phyloP scores from a whole-genome alignment of 2,113 vertebrate species.

The Etheostoma spectabile region DNA sequence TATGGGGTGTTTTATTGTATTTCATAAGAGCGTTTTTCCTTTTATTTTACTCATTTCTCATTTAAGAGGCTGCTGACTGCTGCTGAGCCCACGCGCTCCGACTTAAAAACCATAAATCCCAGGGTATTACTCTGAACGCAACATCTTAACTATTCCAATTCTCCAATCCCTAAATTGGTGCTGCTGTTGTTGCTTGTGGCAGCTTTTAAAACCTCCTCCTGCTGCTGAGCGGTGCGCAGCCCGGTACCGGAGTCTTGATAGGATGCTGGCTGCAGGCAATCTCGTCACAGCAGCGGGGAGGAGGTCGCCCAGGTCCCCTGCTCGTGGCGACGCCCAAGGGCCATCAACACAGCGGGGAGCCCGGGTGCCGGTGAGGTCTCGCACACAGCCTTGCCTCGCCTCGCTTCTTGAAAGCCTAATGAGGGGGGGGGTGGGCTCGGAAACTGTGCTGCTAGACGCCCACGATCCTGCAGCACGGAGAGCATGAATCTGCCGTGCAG shows the following conservation, averaged over 20 bases:
- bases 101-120: constrained; percentile 69
- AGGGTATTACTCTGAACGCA: constrained; percentile 57
- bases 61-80: constrained; percentile 37
- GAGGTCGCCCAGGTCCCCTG: constrained; percentile 71
- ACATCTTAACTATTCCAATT: constrained; percentile 59
- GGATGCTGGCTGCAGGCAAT: constrained; percentile 66
- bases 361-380: constrained; percentile 69
- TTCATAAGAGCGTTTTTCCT: constrained; percentile 34
- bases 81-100: constrained; percentile 49
- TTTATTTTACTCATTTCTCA: constrained; percentile 44
- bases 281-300: constrained; percentile 72
- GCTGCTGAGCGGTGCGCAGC: constrained; percentile 41
- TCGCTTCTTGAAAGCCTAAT: constrained; percentile 78
- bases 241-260: constrained; percentile 50
- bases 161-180: constrained; percentile 70
- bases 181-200: constrained; percentile 68
- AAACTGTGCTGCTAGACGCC: constrained; percentile 54
- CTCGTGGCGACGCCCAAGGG: constrained; percentile 76
- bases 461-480: constrained; percentile 62
- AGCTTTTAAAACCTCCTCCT: constrained; percentile 61
- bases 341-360: constrained; percentile 64
- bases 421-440: constrained; percentile 55
- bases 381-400: constrained; percentile 53
- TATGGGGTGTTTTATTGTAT: constrained; percentile 28
- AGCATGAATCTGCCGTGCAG: constrained; percentile 17